These are phyloP conservation scores for Caenorhabditis japonica DNA, from an alignment of 2,888 invertebrate species.

Conservation along the genomic window DNA sequence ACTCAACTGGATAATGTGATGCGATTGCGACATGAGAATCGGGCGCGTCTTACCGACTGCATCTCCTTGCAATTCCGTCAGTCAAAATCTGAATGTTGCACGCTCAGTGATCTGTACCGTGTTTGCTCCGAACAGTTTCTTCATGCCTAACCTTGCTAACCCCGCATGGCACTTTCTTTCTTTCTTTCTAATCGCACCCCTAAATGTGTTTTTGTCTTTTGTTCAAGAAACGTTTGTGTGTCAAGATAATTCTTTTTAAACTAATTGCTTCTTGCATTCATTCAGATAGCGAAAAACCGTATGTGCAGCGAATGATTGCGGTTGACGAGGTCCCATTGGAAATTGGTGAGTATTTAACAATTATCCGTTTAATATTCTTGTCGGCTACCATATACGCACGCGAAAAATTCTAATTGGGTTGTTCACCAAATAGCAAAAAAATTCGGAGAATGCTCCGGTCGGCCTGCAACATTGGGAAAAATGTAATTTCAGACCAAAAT, in stretches of 20 bases:
- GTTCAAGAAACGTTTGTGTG: no score
- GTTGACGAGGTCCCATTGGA: slow-evolving; percentile 70
- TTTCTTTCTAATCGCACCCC: neutral
- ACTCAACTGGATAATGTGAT: slow-evolving; percentile 57
- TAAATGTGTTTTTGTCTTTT: neutral
- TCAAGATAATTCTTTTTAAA: no score
- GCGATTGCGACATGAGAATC: slow-evolving; percentile 59
- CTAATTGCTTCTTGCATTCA: no score
- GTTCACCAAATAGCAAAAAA: no score
- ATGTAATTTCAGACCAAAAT: no score
- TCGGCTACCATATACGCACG: no score
- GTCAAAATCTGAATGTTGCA: slow-evolving; percentile 31
- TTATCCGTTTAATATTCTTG: neutral
- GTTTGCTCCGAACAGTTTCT: slow-evolving; percentile 21
- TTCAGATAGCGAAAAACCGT: slow-evolving; percentile 70
- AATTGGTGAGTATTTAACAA: slow-evolving; percentile 60
- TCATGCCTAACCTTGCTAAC: slow-evolving; percentile 9
- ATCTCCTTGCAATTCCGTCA: slow-evolving; percentile 70
- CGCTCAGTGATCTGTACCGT: slow-evolving; percentile 25
- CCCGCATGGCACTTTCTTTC: neutral
- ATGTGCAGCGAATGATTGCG: slow-evolving; percentile 74
- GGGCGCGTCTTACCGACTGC: slow-evolving; percentile 74
- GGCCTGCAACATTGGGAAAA: no score
- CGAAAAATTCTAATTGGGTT: no score
- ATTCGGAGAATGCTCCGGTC: no score